Base-by-base conservation (phyloP, 2,113 vertebrate genomes). In the Merops nubicus region DNA sequence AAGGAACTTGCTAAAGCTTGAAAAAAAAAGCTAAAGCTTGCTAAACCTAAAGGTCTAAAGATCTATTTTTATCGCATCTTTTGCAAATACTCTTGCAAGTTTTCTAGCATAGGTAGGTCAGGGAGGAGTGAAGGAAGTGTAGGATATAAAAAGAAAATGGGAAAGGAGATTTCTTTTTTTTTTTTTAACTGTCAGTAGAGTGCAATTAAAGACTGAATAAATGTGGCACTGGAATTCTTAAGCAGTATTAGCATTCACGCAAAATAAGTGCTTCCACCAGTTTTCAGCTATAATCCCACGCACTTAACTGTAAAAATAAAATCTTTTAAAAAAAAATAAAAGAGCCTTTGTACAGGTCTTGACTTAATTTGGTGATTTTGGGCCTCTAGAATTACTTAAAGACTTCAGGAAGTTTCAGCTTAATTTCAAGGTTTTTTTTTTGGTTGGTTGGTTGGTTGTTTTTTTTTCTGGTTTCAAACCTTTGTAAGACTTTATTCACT, bases 261-360 rank as follows among this genome's bases (percentile, higher is more conserved):
- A 59, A 83, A 72, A 70, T 53, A 67, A 50, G 8, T 57, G 5
- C 26, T 77, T 63, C 26, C 28, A 68, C 22, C 63, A 34, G 12
- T 77, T 81, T 88, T 88, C 47, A 62, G 2, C 8, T 60, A 15
- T 54, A 78, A 50, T 60, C 15, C 25, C 4, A 23, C 9, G 86
- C 10, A 42, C 6, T 82, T 43, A 86, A 38, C 8, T 1, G 8
- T n/a, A 56, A 15, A 15, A 78, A 79, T 15, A 7, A 64, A 43
- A 2, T 6, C 5, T 83, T 78, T 14, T 6, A n/a, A n/a, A n/a
- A n/a, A n/a, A n/a, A n/a, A n/a, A n/a, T 69, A 26, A 54, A 65
- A 19, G 5, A 74, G 1, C 4, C 12, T 45, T 2, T 72, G 4
- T 53, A 26, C 1, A 0, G 2, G 12, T 48, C 20, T 47, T 47